Conservation (phyloP, 2,888 invertebrate genomes). For the Ptilodon capucinus region DNA sequence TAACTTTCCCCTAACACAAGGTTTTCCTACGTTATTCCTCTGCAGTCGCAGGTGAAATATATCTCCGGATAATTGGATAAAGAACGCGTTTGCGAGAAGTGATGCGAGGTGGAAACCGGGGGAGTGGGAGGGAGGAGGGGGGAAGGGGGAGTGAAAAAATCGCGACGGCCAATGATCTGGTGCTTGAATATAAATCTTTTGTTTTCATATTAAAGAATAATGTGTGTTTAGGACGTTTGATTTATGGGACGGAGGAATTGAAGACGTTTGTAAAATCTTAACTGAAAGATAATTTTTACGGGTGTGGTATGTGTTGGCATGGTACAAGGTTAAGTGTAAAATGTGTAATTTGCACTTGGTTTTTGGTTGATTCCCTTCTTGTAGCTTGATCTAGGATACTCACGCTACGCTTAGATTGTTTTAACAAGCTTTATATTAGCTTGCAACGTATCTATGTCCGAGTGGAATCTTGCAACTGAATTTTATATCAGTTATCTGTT, state of each 20-base stretch:
- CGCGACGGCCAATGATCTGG: conserved; percentile 51
- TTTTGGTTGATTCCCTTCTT: too few relatives aligned
- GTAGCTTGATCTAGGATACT: too few relatives aligned
- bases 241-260: not conserved
- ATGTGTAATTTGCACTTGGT: too few relatives aligned
- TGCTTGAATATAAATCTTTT: conserved; percentile 45
- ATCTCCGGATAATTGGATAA: conserved; percentile 82
- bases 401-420: too few relatives aligned
- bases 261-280: not conserved
- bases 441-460: too few relatives aligned
- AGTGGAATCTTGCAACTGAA: too few relatives aligned
- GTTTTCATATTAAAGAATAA: conserved; percentile 19
- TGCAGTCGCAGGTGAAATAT: conserved; percentile 82
- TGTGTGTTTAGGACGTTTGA: conserved; percentile 2
- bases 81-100: conserved; percentile 78
- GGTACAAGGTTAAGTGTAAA: too few relatives aligned
- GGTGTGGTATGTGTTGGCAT: too few relatives aligned
- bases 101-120: conserved; percentile 69
- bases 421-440: too few relatives aligned
- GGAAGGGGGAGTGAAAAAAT: conserved; percentile 42
- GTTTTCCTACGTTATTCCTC: conserved; percentile 71
- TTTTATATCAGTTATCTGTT: too few relatives aligned
- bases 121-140: conserved; percentile 43
- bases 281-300: too few relatives aligned
- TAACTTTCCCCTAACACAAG: conserved; percentile 63